Base-by-base conservation (phyloP, 2,888 invertebrate species). In the Hydriomena furcata region DNA sequence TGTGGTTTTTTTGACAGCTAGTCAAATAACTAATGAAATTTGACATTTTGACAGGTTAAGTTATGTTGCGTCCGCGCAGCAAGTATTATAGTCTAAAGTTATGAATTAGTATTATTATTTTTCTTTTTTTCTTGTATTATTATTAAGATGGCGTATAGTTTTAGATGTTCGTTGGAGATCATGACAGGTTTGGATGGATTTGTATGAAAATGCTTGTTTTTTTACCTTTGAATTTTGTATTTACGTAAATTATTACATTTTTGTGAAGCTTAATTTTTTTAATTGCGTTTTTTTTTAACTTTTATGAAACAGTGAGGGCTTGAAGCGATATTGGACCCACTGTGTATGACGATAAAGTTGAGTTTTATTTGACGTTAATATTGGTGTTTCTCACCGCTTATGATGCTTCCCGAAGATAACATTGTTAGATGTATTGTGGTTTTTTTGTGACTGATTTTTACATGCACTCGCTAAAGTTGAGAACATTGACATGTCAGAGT, bases 141-240 rank as follows among this genome's bases (percentile, higher is more conserved):
- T 65, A 72, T 60, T 87, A 88, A 87, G 90, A 89, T 88, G 88
- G 88, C 89, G 87, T 88, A n/a, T n/a, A 83, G 76, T 82, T 27
- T 84, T 82, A 86, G 86, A 81, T 84, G 84, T 86, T 86, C 82
- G 73, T 73, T 79, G 78, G 82, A 79, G 76, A 83, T 80, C 88
- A 87, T 89, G 90, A 88, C 89, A 88, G 85, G 83, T 78, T 46
- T 52, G 81, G 74, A 80, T 82, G 82, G 67, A 60, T 71, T 74
- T 79, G 70, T 81, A 74, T 73, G 60, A 68, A 68, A 71, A 74
- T 77, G 79, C 78, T 81, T 79, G 76, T 71, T 75, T 59, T 68
- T 73, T 75, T 71, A 68, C 64, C 66, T 70, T 69, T 55, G 63
- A 70, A 69, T 70, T 73, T 65, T 68, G 67, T 75, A 52, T 70